Base-by-base conservation (phyloP, 2,113 vertebrate genomes). In the Rhineura floridana region DNA sequence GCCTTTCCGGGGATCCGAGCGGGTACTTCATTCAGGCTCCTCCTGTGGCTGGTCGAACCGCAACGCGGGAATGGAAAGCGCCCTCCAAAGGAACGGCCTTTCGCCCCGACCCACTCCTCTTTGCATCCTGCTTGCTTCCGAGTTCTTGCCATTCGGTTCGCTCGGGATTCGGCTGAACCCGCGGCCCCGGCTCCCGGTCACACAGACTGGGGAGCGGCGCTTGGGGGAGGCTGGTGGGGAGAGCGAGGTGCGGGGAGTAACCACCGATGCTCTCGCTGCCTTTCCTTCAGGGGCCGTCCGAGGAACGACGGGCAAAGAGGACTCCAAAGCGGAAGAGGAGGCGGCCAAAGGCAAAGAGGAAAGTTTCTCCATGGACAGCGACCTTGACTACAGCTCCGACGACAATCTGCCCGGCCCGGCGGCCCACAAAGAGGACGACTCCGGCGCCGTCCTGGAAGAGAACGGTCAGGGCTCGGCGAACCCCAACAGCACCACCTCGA, bases 331-430 rank as follows among this genome's bases (percentile, higher is more conserved):
- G 63, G 46, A 30, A 30, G 67, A 62, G n/a, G 86, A 90, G 9
- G 98, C 99, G 36, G 98, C 98, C 15, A 98, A 99, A 89, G 95
- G 98, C 87, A 99, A 98, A 85, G 98, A 99, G 46, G 99, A 99
- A 92, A 98, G 96, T 67, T 99, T 98, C 97, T 98, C 98, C 85
- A 98, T 99, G 98, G 99, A 99, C 98, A 99, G 98, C 90, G 99
- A 99, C 92, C 93, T 99, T 84, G 99, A 99, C 96, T 99, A 99
- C 93, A 99, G 99, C 96, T 99, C 99, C 0, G 99, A 99, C 50
- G 99, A 99, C 93, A 99, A 99, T 96, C 95, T 97, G 75, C 87
- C 98, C 0, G 91, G 97, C 80, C 97, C 96, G 91, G 93, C 94
- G 0, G 95, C 97, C 17, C 95, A 97, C 95, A 96, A 98, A 90